phyloP scores from a whole-genome alignment of 2,797 vertebrate species.

The Pseudochirops cupreus region DNA sequence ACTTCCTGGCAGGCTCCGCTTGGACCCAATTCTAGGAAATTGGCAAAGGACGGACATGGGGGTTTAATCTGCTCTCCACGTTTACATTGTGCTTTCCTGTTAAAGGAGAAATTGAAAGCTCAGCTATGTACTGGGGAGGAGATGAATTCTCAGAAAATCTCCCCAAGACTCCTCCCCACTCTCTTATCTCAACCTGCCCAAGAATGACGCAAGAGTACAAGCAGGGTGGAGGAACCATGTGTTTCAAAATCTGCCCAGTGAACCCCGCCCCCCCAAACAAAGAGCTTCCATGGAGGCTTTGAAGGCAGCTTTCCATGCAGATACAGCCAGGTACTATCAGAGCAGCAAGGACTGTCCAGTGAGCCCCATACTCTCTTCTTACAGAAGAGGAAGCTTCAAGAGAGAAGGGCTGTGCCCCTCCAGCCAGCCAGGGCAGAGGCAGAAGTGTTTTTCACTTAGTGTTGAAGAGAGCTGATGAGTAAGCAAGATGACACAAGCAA shows the following conservation, averaged over 20 bases:
- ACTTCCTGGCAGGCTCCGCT: neutral
- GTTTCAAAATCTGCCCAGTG: slow-evolving; percentile 36
- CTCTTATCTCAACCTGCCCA: neutral
- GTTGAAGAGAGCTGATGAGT: neutral
- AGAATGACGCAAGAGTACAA: slow-evolving; percentile 15
- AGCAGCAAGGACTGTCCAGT: neutral
- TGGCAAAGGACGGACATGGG: neutral
- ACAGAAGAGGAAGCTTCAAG: neutral
- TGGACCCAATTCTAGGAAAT: neutral
- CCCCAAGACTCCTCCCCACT: neutral
- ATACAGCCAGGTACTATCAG: neutral
- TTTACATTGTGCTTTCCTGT: slow-evolving; percentile 14
- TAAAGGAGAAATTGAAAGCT: slow-evolving; percentile 1
- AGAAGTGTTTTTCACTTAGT: neutral
- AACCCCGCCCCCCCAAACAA: neutral
- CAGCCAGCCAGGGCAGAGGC: neutral
- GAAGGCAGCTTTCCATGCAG: neutral
- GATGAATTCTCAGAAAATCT: slow-evolving; percentile 8
- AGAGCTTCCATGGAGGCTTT: neutral
- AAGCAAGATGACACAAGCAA: neutral
- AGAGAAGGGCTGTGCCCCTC: neutral
- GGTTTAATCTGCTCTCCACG: neutral
- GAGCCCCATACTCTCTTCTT: neutral
- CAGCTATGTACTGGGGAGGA: neutral
- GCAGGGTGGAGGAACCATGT: slow-evolving; percentile 29